A percentile compares a stretch with the other conserved stretches of the same genome.
phyloP scores from a whole-genome alignment of 1,140 invertebrate species.

The Microplitis mediator region DNA sequence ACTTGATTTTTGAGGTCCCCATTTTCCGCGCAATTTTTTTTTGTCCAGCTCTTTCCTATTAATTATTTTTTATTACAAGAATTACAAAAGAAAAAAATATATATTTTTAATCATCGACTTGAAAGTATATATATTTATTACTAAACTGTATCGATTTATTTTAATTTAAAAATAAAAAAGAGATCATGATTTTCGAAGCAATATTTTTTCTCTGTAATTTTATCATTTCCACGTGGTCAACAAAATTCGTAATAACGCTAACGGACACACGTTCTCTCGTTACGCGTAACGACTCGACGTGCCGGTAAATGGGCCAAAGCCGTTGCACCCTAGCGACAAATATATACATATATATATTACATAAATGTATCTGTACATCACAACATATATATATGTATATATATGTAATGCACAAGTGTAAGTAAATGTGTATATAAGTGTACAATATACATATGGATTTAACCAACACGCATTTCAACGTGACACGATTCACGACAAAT shows the following conservation, averaged over 20 bases:
- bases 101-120: too few species aligned
- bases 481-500: not conserved
- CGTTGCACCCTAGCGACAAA: slow-evolving; percentile 24
- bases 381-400: slow-evolving; percentile 14
- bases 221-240: slow-evolving; percentile 15
- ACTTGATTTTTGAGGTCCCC: too few species aligned
- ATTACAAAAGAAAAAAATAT: too few species aligned
- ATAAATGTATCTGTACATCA: not conserved
- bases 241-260: slow-evolving; percentile 18
- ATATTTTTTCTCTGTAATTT: not conserved
- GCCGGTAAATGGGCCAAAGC: slow-evolving; percentile 30
- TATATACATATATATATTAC: slow-evolving; percentile 17
- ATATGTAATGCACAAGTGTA: not conserved
- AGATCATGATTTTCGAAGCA: too few species aligned
- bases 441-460: slow-evolving; percentile 4
- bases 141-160: too few species aligned
- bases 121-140: too few species aligned
- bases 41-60: too few species aligned
- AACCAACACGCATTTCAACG: not conserved
- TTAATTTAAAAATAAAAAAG: too few species aligned
- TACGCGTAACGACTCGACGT: slow-evolving; percentile 33
- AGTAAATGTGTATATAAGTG: not conserved
- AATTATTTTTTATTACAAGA: too few species aligned
- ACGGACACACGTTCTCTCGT: slow-evolving; percentile 27
- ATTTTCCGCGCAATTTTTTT: too few species aligned